These are phyloP conservation scores for Calliopsis andreniformis DNA, from an alignment of 1,140 invertebrate genomes.

Conservation along the genomic window DNA sequence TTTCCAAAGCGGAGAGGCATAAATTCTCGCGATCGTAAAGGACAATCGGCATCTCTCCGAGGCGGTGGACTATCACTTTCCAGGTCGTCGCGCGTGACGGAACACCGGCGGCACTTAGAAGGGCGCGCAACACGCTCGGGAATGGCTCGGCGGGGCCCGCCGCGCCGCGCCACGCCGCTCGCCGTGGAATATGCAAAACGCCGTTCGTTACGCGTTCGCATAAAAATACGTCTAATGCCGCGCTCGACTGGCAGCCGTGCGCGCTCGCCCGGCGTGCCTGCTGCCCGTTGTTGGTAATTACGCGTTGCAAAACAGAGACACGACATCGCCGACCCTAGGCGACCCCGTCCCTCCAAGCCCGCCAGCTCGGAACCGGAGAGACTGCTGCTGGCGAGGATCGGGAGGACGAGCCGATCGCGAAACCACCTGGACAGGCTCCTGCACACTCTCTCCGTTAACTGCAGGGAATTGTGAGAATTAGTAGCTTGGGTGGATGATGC, in stretches of 20 bases:
- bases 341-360: conserved; percentile 51
- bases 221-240: conserved; percentile 60
- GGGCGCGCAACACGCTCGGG: conserved; percentile 61
- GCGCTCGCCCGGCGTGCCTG: conserved; percentile 49
- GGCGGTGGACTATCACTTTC: conserved; percentile 72
- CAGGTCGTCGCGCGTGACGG: conserved; percentile 74
- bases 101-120: conserved; percentile 51
- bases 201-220: conserved; percentile 68
- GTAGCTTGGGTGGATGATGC: too few species aligned
- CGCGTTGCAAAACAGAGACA: conserved; percentile 76
- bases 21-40: conserved; percentile 40
- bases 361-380: conserved; percentile 5
- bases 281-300: conserved; percentile 71
- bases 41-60: conserved; percentile 26
- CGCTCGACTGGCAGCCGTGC: conserved; percentile 55
- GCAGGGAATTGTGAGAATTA: too few species aligned
- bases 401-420: conserved; percentile 14
- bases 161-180: conserved; percentile 29
- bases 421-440: background rate
- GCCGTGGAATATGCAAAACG: conserved; percentile 72
- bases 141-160: conserved; percentile 21
- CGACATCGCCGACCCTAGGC: conserved; percentile 65
- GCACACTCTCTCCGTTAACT: background rate
- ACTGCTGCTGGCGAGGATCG: conserved; percentile 19
- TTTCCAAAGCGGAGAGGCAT: conserved; percentile 10